Conservation (phyloP, 2,888 invertebrate species). For the Leucoma salicis region DNA sequence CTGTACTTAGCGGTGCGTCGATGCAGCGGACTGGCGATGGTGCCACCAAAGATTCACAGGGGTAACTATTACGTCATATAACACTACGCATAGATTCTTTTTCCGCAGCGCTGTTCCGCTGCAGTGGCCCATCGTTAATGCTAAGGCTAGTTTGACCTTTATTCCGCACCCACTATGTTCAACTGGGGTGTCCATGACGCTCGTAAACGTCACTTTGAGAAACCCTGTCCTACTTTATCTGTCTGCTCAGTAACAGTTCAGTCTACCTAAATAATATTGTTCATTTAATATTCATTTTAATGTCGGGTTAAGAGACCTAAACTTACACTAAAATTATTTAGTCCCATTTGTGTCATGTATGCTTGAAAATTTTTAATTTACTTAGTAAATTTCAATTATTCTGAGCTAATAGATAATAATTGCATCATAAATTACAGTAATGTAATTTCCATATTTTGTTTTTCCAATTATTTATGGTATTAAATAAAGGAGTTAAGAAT, state of each 20-base stretch:
- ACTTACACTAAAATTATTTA: slow-evolving; percentile 9
- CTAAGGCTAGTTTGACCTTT: too few relatives aligned
- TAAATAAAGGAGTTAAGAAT: too few relatives aligned
- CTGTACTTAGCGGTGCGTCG: too few relatives aligned
- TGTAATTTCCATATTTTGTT: slow-evolving; percentile 70
- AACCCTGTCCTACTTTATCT: neutral
- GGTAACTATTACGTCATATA: too few relatives aligned
- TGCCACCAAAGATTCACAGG: too few relatives aligned
- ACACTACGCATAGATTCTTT: too few relatives aligned
- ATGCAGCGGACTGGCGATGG: too few relatives aligned
- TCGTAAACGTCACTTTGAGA: neutral
- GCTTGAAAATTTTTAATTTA: slow-evolving; percentile 37
- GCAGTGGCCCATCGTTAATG: too few relatives aligned
- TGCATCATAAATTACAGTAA: slow-evolving; percentile 32
- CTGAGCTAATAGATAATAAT: slow-evolving; percentile 12
- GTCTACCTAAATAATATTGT: slow-evolving; percentile 36
- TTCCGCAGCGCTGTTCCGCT: too few relatives aligned
- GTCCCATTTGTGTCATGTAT: slow-evolving; percentile 14
- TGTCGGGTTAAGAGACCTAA: slow-evolving; percentile 12
- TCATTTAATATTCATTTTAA: slow-evolving; percentile 22
- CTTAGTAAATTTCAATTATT: slow-evolving; percentile 18
- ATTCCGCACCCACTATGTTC: neutral
- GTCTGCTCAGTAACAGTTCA: slow-evolving; percentile 5
- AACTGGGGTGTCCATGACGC: neutral
- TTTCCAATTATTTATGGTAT: slow-evolving; percentile 6